Evolutionary conservation across 2,113 vertebrate species (phyloP).

Genomic region (Arenaria interpres): DNA sequence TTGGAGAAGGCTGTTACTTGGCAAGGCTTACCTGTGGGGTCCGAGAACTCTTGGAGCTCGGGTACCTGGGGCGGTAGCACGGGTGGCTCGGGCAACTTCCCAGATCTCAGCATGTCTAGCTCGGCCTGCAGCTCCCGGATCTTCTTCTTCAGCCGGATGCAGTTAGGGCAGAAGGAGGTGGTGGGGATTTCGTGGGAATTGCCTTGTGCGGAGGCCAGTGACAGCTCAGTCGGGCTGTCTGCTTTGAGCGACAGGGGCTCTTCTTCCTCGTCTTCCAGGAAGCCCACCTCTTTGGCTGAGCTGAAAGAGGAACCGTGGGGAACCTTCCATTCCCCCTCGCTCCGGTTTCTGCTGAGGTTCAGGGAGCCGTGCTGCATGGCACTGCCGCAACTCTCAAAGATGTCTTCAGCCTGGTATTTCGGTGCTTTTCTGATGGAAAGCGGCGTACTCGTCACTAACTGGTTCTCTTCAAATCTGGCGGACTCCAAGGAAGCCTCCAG

Average conservation of each 20-base stretch:
- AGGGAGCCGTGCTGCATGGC: constrained; percentile 40
- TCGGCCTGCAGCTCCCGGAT: constrained; percentile 93
- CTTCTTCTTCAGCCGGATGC: constrained; percentile 90
- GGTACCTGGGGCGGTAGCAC: constrained; percentile 80
- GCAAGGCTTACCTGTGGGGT: constrained; percentile 85
- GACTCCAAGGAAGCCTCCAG: constrained; percentile 89
- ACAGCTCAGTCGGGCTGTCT: constrained; percentile 82
- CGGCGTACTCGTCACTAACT: constrained; percentile 72
- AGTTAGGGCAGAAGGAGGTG: constrained; percentile 95
- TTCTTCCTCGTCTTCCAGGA: constrained; percentile 75
- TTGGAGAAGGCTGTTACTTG: constrained; percentile 50
- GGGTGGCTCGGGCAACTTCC: constrained; percentile 71
- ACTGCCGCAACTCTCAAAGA: constrained; percentile 68
- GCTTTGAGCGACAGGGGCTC: constrained; percentile 79
- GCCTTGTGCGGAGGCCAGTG: constrained; percentile 60
- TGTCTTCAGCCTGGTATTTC: constrained; percentile 71
- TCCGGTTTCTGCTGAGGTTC: constrained; percentile 63
- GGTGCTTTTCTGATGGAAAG: constrained; percentile 75
- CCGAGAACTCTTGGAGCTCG: constrained; percentile 86
- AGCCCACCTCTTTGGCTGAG: constrained; percentile 66
- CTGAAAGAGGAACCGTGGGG: constrained; percentile 55
- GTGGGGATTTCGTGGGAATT: constrained; percentile 81
- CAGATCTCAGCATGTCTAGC: constrained; percentile 85
- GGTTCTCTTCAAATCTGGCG: constrained; percentile 72
- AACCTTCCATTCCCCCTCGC: constrained; percentile 74